Base-by-base conservation (phyloP, 2,113 vertebrate genomes). In the Mystacornis crossleyi region DNA sequence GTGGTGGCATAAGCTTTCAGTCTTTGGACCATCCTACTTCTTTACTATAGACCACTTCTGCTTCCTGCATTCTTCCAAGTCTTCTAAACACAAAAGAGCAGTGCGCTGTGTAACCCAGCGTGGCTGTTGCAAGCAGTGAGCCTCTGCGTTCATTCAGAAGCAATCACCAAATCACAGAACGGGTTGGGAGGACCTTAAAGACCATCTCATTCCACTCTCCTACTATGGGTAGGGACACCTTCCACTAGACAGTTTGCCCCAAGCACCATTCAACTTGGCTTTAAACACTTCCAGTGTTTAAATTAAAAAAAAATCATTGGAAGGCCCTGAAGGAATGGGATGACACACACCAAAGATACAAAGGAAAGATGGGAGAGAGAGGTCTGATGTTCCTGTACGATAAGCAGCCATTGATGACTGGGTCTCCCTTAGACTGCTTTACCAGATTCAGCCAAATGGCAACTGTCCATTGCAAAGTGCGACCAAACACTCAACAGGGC, bases 311-410 rank as follows among this genome's bases (percentile, higher is more conserved):
- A 50, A 53, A 38, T 12, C 29, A 47, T 3, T 4, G 21, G 50
- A 33, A 75, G 25, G 38, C 24, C 26, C 60, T 51, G 33, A 45
- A 64, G 55, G 36, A 81, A 26, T 3, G 50, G 31, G 38, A 75
- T 0, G 1, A 26, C 74, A 74, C 18, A 45, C 11, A 17, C 7
- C 15, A 40, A 70, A 85, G 34, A 36, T 3, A 34, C 1, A 24
- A 48, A 69, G 28, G 17, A 43, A 34, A 20, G 36, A 34, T 14
- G 43, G n/a, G n/a, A n/a, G n/a, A n/a, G n/a, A 1, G 14, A 53
- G 50, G 18, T 54, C 62, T 47, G 74, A 47, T 31, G 12, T 33
- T 71, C 20, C 26, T 18, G 8, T 8, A 42, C 9, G 3, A 3
- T 16, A 14, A 60, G 34, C 31, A 72, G 34, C 31, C 5, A 36